Evolutionary conservation across 1,140 invertebrate species (phyloP), one percentile per base, ranked within the genome.

Genomic region (Saccostrea cuccullata): DNA sequence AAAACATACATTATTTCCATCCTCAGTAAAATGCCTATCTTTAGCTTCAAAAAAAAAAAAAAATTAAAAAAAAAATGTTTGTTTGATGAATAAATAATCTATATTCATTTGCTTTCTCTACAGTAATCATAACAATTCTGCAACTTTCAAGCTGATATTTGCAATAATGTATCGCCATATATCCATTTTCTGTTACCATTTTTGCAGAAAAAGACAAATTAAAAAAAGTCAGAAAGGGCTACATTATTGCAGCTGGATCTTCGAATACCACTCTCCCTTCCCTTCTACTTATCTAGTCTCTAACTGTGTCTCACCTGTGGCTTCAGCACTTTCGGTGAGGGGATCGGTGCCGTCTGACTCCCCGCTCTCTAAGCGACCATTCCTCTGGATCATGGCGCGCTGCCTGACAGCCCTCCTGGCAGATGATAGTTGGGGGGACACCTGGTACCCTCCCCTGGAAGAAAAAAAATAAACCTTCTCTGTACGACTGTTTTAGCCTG

Each of bases 271-370:
- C 13, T 4, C 26, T 15, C 70, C 11, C 13, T 26, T 12, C 70
- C 70, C 70, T 36, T 36, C 8, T 12, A 26, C 2, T 36, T 5
- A 40, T 9, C 67, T 11, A 77, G 47, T 8, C 26, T n/a, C 85
- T 36, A 36, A 36, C 30, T 36, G 30, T 36, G 30, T 36, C 86
- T 67, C 88, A 93, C 92, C 92, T 90, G 92, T 89, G 6, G 77
- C 77, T 40, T 90, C 67, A 64, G 90, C 87, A 64, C 91, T 92
- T 86, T 93, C 92, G 70, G 93, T 92, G 17, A 91, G 87, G 17
- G 90, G 88, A 23, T 89, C 91, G 1, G 82, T 58, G 55, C 58
- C 88, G 83, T 91, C 90, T 9, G 86, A 91, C 47, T 86, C 89
- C 55, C 64, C 83, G 86, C 89, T 89, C 9, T 64, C 73, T 0